phyloP scores from a whole-genome alignment of 2,113 vertebrate genomes.

The Apteryx owenii region DNA sequence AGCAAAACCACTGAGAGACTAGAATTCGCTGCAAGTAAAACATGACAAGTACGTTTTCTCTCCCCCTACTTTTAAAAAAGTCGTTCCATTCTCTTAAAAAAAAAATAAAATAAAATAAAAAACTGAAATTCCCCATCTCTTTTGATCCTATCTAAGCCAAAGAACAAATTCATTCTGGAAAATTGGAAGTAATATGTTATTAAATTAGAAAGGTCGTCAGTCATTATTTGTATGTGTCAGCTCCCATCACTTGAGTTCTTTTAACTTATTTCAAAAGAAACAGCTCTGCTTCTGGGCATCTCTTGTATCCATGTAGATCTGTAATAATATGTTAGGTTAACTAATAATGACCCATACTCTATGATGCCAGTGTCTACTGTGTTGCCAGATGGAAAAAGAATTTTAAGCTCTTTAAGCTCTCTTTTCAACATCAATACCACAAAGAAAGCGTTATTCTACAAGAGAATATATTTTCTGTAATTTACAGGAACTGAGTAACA shows the following conservation, averaged over 20 bases:
- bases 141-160: neutral
- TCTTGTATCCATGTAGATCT: neutral
- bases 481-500: slow-evolving; percentile 74
- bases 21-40: neutral
- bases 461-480: slow-evolving; percentile 47
- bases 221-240: neutral
- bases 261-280: neutral
- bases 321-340: neutral
- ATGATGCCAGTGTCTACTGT: neutral
- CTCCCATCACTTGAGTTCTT: neutral
- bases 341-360: neutral
- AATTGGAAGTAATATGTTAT: neutral
- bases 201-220: neutral
- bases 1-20: neutral
- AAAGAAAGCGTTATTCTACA: slow-evolving; percentile 58
- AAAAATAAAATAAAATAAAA: neutral
- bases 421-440: slow-evolving; percentile 25
- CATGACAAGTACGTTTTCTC: neutral
- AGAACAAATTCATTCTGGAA: neutral
- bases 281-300: neutral
- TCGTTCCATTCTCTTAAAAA: neutral
- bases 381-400: slow-evolving; percentile 33
- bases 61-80: neutral
- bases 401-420: slow-evolving; percentile 54
- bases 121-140: neutral